A percentile compares a stretch with the other conserved stretches of the same genome.
Conservation (phyloP, 2,113 vertebrate genomes). For the Otis tarda region DNA sequence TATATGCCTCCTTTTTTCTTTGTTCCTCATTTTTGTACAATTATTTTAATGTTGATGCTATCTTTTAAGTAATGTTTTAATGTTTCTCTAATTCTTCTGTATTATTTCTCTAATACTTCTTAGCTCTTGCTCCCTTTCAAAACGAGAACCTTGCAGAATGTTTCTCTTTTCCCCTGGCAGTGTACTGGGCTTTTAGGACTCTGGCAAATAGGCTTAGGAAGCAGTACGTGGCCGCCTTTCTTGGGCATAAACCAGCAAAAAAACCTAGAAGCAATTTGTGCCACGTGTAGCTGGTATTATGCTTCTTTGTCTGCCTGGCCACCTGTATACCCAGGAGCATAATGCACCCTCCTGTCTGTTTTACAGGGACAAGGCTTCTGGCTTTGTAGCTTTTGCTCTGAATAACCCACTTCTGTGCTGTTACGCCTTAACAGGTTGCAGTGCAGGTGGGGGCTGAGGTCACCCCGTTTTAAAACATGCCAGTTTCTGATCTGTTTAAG, state of each 20-base stretch:
- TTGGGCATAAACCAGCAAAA: conserved; percentile 8
- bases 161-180: background rate
- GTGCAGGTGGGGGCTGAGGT: conserved; percentile 15
- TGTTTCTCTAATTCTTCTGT: background rate
- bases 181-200: background rate
- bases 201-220: background rate
- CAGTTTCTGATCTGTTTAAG: conserved; percentile 14
- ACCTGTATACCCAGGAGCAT: conserved; percentile 50
- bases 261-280: conserved; percentile 10
- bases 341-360: conserved; percentile 7
- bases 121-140: background rate
- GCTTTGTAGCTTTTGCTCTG: background rate
- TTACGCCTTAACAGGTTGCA: background rate
- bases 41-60: background rate
- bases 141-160: background rate
- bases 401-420: background rate
- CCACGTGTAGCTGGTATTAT: background rate
- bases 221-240: background rate
- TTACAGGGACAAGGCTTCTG: background rate
- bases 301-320: conserved; percentile 11
- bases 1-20: background rate
- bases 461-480: conserved; percentile 19
- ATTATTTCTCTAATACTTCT: background rate
- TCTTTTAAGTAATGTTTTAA: background rate
- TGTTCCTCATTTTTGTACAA: background rate